A percentile compares a stretch with the other conserved stretches of the same genome.
These are phyloP conservation scores for Dascyllus trimaculatus DNA, from an alignment of 2,113 vertebrate species.

Conservation along the genomic window DNA sequence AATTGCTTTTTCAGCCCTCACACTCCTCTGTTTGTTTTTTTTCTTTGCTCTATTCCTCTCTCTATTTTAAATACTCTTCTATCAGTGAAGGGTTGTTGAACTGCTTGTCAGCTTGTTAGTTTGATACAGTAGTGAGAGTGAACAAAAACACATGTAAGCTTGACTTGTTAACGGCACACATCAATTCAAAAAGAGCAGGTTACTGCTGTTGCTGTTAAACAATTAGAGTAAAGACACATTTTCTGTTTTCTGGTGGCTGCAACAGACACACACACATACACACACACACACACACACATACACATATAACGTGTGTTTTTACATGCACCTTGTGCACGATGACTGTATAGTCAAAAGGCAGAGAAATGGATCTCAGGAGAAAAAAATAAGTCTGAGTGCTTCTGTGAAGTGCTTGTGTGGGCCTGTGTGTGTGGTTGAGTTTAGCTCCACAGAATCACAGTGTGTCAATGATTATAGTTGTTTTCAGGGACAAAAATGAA, in stretches of 20 bases:
- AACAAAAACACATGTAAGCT: constrained; percentile 1
- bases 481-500: constrained; percentile 75
- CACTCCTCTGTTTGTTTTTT: constrained; percentile 48
- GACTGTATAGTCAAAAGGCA: constrained; percentile 3
- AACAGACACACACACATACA: not conserved
- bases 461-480: constrained; percentile 81
- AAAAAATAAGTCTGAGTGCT: not conserved
- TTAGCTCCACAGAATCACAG: constrained; percentile 53
- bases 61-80: constrained; percentile 34
- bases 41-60: constrained; percentile 40
- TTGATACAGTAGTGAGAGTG: constrained; percentile 18
- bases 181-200: constrained; percentile 14
- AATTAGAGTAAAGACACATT: constrained; percentile 3
- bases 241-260: constrained; percentile 1
- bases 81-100: constrained; percentile 67
- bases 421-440: constrained; percentile 37
- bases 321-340: not conserved
- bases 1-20: constrained; percentile 67
- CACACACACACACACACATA: not conserved
- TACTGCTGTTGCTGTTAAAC: not conserved
- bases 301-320: constrained; percentile 2
- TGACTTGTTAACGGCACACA: constrained; percentile 7
- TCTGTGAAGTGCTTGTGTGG: constrained; percentile 5
- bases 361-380: constrained; percentile 3
- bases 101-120: constrained; percentile 53